phyloP scores from a whole-genome alignment of 1,140 invertebrate species.

The Leptopilina boulardi region DNA sequence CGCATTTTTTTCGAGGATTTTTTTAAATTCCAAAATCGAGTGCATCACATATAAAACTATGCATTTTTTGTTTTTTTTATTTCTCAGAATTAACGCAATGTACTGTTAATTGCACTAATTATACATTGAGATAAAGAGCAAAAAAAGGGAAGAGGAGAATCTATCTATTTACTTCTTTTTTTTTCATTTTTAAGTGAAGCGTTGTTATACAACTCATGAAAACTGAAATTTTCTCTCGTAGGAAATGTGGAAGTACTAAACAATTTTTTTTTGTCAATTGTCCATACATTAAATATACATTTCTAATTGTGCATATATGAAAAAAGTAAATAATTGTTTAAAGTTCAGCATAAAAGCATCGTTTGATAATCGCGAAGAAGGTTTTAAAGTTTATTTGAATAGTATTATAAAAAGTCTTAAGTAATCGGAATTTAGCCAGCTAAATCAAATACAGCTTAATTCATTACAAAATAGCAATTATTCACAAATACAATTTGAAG shows the following conservation, averaged over 20 bases:
- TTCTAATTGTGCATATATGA: background rate
- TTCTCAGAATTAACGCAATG: constrained; percentile 21
- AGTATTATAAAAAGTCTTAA: no score
- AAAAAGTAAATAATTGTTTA: background rate
- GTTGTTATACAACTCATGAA: background rate
- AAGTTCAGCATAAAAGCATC: constrained; percentile 25
- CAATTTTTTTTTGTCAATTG: constrained; percentile 42
- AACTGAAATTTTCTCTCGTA: constrained; percentile 42
- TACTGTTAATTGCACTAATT: constrained; percentile 31
- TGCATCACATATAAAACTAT: constrained; percentile 17
- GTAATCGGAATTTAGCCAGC: no score
- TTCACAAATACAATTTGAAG: constrained; percentile 42
- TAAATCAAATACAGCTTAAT: no score
- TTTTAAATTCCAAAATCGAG: background rate
- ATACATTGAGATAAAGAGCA: constrained; percentile 15
- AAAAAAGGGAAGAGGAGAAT: background rate
- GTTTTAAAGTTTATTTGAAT: constrained; percentile 38
- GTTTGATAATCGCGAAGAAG: background rate
- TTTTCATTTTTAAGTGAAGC: background rate
- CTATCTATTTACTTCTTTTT: background rate
- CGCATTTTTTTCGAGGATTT: background rate
- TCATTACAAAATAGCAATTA: no score
- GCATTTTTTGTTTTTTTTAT: background rate
- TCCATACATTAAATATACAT: background rate
- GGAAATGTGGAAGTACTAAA: constrained; percentile 55